These are phyloP conservation scores for Bagarius yarrelli DNA, from an alignment of 2,113 vertebrate species.

Conservation along the genomic window DNA sequence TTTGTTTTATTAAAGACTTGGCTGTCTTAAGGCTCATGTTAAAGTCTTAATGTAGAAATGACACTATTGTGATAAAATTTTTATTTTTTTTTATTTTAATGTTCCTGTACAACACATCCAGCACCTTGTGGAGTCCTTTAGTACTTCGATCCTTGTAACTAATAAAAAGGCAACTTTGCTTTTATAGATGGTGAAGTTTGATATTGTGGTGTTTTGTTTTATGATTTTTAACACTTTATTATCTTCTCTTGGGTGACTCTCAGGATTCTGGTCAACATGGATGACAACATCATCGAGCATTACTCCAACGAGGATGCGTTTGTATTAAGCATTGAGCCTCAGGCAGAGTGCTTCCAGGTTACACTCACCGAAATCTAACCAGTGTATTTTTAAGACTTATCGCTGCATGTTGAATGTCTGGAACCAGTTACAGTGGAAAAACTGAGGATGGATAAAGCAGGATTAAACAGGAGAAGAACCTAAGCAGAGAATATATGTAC, in stretches of 20 bases:
- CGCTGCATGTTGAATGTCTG: neutral
- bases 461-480: neutral
- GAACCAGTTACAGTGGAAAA: neutral
- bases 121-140: neutral
- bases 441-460: neutral
- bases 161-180: neutral
- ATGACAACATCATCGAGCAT: conserved; percentile 97
- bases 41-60: neutral
- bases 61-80: too few species aligned
- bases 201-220: neutral
- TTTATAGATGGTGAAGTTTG: neutral
- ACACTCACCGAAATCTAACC: conserved; percentile 85
- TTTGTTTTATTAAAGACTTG: neutral
- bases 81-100: too few species aligned
- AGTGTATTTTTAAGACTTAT: neutral
- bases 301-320: conserved; percentile 98
- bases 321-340: conserved; percentile 88
- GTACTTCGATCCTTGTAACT: neutral
- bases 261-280: conserved; percentile 98
- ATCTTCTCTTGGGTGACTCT: conserved; percentile 44
- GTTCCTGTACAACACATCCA: neutral
- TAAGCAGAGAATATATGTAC: conserved; percentile 1
- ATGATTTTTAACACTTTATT: neutral
- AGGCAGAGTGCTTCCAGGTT: conserved; percentile 87
- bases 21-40: neutral